phyloP scores from a whole-genome alignment of 2,888 invertebrate genomes.

The Tenthredo amoena region DNA sequence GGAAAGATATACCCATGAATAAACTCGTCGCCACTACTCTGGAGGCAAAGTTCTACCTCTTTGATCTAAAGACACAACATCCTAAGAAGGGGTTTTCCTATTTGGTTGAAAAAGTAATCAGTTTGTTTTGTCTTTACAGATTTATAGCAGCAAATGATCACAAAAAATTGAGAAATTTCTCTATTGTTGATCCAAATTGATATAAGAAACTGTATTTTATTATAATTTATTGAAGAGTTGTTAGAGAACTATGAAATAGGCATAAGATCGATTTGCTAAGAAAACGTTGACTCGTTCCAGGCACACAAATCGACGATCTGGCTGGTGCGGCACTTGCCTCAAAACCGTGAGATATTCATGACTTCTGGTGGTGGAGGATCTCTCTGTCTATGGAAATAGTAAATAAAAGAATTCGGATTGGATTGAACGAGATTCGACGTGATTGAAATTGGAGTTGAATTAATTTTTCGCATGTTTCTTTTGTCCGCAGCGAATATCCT shows the following conservation, averaged over 20 bases:
- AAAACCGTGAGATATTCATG: conserved; percentile 95
- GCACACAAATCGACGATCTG: conserved; percentile 90
- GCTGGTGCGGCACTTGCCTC: conserved; percentile 93
- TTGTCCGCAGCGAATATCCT: conserved; percentile 86
- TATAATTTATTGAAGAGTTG: neutral
- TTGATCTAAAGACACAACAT: conserved; percentile 93
- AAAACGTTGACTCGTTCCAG: conserved; percentile 59
- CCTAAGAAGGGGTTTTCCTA: conserved; percentile 91
- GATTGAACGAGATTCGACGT: neutral
- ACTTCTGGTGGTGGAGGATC: conserved; percentile 95
- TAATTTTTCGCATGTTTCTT: neutral
- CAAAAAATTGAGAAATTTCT: neutral
- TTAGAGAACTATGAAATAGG: neutral
- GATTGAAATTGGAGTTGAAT: neutral
- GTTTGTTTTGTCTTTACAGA: too few species aligned
- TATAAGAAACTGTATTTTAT: neutral
- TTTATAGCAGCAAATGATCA: too few species aligned
- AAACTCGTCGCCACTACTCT: conserved; percentile 95
- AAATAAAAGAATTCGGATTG: conserved; percentile 75
- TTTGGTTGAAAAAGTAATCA: conserved; percentile 80
- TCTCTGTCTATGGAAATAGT: conserved; percentile 98
- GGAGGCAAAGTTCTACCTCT: conserved; percentile 94
- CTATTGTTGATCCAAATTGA: conserved; percentile 77
- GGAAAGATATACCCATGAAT: conserved; percentile 96
- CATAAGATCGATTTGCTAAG: neutral